These are phyloP conservation scores for Cheirogaleus medius DNA, from an alignment of 2,113 vertebrate genomes.

Conservation along the genomic window DNA sequence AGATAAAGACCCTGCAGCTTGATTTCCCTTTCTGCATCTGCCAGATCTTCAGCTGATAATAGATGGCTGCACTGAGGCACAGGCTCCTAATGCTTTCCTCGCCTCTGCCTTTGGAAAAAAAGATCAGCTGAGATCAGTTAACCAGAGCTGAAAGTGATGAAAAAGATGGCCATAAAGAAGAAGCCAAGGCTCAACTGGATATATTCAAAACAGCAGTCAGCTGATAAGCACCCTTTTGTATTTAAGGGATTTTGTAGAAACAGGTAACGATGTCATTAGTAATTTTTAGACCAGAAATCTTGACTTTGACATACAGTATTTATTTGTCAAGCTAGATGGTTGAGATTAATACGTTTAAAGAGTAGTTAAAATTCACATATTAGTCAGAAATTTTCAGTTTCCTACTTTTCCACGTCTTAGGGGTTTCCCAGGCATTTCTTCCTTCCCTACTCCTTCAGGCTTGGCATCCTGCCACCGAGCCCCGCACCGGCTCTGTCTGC, in stretches of 20 bases:
- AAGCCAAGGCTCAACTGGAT: neutral
- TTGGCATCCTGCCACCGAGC: neutral
- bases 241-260: neutral
- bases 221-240: neutral
- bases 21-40: conserved; percentile 47
- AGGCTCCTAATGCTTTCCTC: neutral
- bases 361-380: neutral
- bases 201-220: neutral
- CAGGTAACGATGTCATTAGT: neutral
- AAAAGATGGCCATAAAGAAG: conserved; percentile 62
- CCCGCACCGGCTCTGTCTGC: neutral
- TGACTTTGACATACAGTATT: neutral
- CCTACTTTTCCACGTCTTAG: neutral
- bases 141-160: conserved; percentile 10
- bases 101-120: conserved; percentile 40
- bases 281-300: conserved; percentile 34
- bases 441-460: neutral
- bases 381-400: neutral
- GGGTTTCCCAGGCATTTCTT: neutral
- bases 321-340: conserved; percentile 13
- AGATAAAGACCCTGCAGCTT: conserved; percentile 58
- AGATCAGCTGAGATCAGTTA: conserved; percentile 32
- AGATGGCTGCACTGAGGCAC: neutral
- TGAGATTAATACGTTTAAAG: neutral
- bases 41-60: conserved; percentile 48